phyloP scores from a whole-genome alignment of 2,113 vertebrate genomes.

The Hucho hucho region DNA sequence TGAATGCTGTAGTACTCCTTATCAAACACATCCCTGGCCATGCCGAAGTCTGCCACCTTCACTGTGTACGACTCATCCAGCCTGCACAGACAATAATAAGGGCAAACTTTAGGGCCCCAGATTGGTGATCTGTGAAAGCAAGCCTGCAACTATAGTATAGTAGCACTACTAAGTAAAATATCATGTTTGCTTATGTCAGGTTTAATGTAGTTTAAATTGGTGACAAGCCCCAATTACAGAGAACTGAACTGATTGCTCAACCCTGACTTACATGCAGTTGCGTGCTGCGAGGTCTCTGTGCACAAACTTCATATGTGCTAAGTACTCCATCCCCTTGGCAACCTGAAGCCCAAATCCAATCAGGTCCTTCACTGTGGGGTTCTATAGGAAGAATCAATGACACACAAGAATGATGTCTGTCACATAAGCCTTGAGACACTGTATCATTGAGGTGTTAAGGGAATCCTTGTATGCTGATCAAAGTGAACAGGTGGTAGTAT shows the following conservation, averaged over 20 bases:
- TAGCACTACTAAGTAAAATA: neutral
- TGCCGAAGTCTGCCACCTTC: constrained; percentile 96
- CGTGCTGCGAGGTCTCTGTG: constrained; percentile 95
- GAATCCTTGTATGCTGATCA: neutral
- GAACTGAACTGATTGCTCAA: neutral
- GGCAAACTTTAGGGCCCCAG: neutral
- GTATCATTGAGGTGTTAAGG: neutral
- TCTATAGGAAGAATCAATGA: constrained; percentile 66
- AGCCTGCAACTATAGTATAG: neutral
- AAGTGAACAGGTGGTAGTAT: neutral
- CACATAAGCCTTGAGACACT: neutral
- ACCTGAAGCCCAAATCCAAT: constrained; percentile 95
- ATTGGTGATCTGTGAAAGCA: neutral
- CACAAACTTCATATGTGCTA: constrained; percentile 93
- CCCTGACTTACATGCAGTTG: constrained; percentile 92
- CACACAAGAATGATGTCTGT: neutral
- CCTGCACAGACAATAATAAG: constrained; percentile 65
- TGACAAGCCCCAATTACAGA: neutral
- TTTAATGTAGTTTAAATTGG: neutral
- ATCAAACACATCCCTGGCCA: constrained; percentile 90
- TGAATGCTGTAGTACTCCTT: constrained; percentile 95
- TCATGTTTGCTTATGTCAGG: neutral
- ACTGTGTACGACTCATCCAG: constrained; percentile 89
- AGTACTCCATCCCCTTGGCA: constrained; percentile 92
- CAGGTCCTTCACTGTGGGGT: constrained; percentile 92